These are phyloP conservation scores for Otolemur garnettii DNA, from an alignment of 2,113 vertebrate genomes.

Conservation along the genomic window DNA sequence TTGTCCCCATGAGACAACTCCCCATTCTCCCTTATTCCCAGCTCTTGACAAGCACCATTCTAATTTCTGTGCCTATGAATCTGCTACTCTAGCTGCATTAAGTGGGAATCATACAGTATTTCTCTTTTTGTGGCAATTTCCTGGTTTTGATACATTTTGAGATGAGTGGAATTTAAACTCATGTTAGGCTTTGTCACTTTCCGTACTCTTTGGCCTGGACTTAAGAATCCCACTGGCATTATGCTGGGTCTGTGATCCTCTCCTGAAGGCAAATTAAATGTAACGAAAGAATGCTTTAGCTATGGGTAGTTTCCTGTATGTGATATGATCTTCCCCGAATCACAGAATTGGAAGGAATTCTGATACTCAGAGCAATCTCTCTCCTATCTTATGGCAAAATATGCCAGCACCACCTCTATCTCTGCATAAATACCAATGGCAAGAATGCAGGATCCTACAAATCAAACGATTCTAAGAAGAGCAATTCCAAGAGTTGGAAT, in stretches of 20 bases:
- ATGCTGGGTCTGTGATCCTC: background rate
- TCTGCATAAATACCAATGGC: background rate
- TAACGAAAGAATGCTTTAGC: background rate
- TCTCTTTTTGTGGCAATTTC: constrained; percentile 10
- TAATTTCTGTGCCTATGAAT: background rate
- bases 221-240: background rate
- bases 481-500: background rate
- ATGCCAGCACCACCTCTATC: background rate
- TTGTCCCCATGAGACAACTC: background rate
- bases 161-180: constrained; percentile 24
- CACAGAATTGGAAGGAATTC: background rate
- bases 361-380: background rate
- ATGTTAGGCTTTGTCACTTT: background rate
- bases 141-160: constrained; percentile 10
- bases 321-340: background rate
- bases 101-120: background rate
- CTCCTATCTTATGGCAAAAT: background rate
- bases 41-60: background rate
- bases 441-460: background rate
- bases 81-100: background rate
- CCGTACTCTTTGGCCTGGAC: background rate
- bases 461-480: background rate
- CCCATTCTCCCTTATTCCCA: accelerated
- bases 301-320: background rate
- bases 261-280: background rate